phyloP scores from a whole-genome alignment of 2,113 vertebrate genomes.

The Pterocles orientalis region DNA sequence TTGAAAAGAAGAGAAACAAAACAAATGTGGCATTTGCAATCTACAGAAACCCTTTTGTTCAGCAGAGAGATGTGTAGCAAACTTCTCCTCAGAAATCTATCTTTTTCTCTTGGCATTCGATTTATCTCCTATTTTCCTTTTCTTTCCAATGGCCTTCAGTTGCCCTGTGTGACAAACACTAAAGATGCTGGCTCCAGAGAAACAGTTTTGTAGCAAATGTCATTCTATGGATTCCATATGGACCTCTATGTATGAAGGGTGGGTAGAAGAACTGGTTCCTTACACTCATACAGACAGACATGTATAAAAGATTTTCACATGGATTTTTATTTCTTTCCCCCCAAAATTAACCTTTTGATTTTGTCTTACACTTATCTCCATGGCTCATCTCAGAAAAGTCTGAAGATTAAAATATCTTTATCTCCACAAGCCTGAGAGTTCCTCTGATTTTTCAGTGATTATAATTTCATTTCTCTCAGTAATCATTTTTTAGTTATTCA shows the following conservation, averaged over 20 bases:
- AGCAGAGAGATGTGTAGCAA: neutral
- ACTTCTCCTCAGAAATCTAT: neutral
- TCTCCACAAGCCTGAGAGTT: slow-evolving; percentile 10
- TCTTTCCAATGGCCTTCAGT: neutral
- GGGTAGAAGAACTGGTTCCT: neutral
- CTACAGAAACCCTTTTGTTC: neutral
- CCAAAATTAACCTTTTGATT: neutral
- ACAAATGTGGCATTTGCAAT: neutral
- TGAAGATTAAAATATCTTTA: slow-evolving; percentile 45
- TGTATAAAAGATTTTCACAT: neutral
- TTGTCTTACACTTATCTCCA: slow-evolving; percentile 17
- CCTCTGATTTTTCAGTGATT: slow-evolving; percentile 64
- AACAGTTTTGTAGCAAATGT: neutral
- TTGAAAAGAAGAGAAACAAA: neutral
- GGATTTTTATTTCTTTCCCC: neutral
- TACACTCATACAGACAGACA: neutral
- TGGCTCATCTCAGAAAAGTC: neutral
- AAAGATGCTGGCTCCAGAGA: neutral
- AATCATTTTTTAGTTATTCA: slow-evolving; percentile 59
- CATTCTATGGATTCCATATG: neutral
- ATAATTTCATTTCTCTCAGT: slow-evolving; percentile 67
- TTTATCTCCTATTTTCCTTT: slow-evolving; percentile 5
- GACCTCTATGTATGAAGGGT: neutral
- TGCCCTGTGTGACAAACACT: neutral
- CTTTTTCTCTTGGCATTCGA: neutral